A percentile compares a stretch with the other conserved stretches of the same genome.
Conservation (phyloP, 2,797 vertebrate species). For the Taenioides sp. region DNA sequence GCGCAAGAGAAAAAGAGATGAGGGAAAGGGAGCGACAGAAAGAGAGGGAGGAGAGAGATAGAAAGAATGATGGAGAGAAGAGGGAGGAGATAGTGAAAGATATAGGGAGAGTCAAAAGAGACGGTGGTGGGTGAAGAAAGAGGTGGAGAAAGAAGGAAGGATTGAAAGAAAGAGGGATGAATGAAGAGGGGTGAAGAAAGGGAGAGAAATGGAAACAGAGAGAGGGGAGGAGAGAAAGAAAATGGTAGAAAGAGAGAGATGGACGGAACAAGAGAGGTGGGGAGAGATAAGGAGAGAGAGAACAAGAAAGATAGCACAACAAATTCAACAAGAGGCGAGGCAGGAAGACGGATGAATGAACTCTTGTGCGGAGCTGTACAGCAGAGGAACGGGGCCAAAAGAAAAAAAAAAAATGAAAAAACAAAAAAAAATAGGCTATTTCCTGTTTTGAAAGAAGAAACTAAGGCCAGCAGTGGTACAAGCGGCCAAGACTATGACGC, state of each 20-base stretch:
- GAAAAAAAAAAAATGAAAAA: neutral
- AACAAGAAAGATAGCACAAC: constrained; percentile 36
- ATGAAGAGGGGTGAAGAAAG: constrained; percentile 15
- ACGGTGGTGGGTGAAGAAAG: no score
- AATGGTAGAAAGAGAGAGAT: constrained; percentile 37
- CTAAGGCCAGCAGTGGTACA: constrained; percentile 6
- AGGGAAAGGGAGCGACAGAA: no score
- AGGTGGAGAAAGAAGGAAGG: no score
- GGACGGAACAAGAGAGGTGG: constrained; percentile 6
- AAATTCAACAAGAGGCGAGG: constrained; percentile 42
- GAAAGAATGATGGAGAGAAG: no score
- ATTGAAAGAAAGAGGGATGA: constrained; percentile 10
- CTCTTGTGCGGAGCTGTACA: constrained; percentile 34
- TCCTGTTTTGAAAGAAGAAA: constrained; percentile 26
- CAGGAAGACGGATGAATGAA: constrained; percentile 49
- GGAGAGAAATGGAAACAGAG: neutral
- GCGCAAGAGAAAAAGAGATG: no score
- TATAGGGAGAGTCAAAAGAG: no score
- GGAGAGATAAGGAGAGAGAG: constrained; percentile 27
- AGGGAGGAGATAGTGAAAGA: no score
- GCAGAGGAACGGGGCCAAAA: constrained; percentile 24
- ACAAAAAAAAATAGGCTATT: constrained; percentile 18
- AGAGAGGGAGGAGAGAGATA: no score
- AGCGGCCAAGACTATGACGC: constrained; percentile 23
- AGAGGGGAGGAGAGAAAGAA: constrained; percentile 35